Conservation (phyloP, 1,140 invertebrate species). For the Araneus ventricosus region DNA sequence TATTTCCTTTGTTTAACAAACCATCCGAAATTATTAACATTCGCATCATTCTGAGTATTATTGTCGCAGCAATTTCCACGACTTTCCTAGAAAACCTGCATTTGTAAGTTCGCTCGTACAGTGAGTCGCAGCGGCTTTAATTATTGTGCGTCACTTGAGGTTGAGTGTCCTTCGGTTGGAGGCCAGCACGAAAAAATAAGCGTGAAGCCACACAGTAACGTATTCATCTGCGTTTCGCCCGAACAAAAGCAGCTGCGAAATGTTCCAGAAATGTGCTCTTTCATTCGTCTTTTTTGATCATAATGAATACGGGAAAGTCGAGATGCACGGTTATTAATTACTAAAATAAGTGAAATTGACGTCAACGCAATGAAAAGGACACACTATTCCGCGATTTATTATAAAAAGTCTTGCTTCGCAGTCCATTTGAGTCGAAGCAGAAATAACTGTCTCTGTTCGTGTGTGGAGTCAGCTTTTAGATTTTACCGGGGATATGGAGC, state of each 20-base stretch:
- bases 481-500: not conserved
- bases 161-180: conserved; percentile 2
- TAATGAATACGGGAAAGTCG: conserved; percentile 6
- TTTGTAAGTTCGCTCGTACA: not conserved
- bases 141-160: conserved; percentile 38
- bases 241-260: conserved; percentile 46
- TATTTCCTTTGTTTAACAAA: too few species aligned
- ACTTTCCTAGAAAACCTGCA: not conserved
- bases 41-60: not conserved
- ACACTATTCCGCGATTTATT: not conserved
- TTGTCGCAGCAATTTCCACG: not conserved
- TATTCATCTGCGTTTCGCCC: conserved; percentile 36
- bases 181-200: conserved; percentile 19
- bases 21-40: too few species aligned
- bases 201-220: not conserved
- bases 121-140: conserved; percentile 1
- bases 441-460: not conserved
- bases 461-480: not conserved
- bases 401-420: not conserved
- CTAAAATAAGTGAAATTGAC: conserved; percentile 12
- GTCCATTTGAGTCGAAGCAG: not conserved
- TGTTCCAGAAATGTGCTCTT: conserved; percentile 7
- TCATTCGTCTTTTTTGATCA: not conserved
- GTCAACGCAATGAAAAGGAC: conserved; percentile 1
- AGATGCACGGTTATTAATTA: not conserved